Percentiles rank a stretch among this genome's conserved stretches.
These are phyloP conservation scores for Zootoca vivipara DNA, from an alignment of 2,113 vertebrate genomes.

Conservation along the genomic window DNA sequence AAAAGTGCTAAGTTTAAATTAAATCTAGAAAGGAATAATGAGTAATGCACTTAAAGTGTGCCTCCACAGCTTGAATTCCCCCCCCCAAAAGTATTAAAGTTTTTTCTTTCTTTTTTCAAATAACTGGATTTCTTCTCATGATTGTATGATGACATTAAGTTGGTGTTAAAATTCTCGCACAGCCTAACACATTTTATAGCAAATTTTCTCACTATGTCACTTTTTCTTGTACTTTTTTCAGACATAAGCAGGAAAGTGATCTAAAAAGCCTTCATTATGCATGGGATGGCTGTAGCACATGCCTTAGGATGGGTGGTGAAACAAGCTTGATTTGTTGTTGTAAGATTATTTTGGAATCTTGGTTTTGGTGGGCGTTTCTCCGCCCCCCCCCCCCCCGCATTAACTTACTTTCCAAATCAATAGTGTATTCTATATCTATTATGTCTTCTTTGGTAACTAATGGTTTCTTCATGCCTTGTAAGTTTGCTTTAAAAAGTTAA, in stretches of 20 bases:
- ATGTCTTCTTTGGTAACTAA: background rate
- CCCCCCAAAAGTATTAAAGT: background rate
- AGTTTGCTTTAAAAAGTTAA: background rate
- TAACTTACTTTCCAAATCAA: background rate
- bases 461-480: background rate
- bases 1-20: too few species aligned
- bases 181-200: background rate
- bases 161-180: background rate
- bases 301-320: too few species aligned
- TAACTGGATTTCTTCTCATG: background rate
- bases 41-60: too few species aligned
- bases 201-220: background rate
- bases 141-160: background rate
- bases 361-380: background rate
- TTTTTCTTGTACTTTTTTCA: constrained; percentile 6
- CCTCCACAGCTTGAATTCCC: too few species aligned
- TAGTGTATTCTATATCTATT: background rate
- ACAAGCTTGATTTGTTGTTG: background rate
- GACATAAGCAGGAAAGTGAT: background rate
- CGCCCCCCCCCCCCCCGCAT: background rate
- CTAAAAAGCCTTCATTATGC: background rate
- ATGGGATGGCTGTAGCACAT: background rate
- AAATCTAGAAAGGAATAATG: too few species aligned
- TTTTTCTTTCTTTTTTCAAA: background rate
- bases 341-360: background rate